Evolutionary conservation across 2,888 invertebrate species (phyloP), one percentile per base, ranked within the genome.

Genomic region (Cephus pygmeus): DNA sequence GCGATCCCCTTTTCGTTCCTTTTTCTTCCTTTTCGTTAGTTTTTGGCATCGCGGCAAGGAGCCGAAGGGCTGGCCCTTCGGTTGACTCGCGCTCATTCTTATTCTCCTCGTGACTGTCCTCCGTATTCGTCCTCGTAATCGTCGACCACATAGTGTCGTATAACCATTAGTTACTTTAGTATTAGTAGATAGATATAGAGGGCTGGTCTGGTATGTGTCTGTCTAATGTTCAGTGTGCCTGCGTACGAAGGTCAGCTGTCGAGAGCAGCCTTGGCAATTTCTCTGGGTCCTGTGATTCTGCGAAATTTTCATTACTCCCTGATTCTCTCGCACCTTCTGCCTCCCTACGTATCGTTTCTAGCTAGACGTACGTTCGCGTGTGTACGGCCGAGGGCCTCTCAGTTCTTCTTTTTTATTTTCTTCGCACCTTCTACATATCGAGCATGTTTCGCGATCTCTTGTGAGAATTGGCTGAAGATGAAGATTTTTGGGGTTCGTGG

Each of bases 111-210:
- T 84, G 81, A 80, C 81, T 77, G 81, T 83, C 79, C 79, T 81
- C 80, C 81, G 82, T 82, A 77, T 85, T 83, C 81, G 81, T 81
- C 82, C 80, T 81, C 80, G 81, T 84, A 83, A 81, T 83, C 82
- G 81, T 83, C 81, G 82, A 82, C 81, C 83, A 79, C 81, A 81
- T 79, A 80, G 77, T 79, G 80, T 56, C 56, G 81, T 85, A 83
- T 73, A 31, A 34, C 74, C 74, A 74, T 74, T 74, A 74, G 35
- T 34, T 34, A 73, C 34, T 33, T 73, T 74, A 74, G 74, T 35
- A 35, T 74, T 74, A 74, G 74, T 74, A 74, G 74, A 74, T 74
- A 34, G 31, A 74, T 74, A 74, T 23, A 74, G 35, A n/a, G 74
- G 74, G 74, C 74, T 33, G 74, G 74, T 74, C 31, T 71, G 71